Percentiles rank a stretch among this genome's conserved stretches.
phyloP scores from a whole-genome alignment of 53 echinoderm and acorn worm species.

The Astropecten irregularis region DNA sequence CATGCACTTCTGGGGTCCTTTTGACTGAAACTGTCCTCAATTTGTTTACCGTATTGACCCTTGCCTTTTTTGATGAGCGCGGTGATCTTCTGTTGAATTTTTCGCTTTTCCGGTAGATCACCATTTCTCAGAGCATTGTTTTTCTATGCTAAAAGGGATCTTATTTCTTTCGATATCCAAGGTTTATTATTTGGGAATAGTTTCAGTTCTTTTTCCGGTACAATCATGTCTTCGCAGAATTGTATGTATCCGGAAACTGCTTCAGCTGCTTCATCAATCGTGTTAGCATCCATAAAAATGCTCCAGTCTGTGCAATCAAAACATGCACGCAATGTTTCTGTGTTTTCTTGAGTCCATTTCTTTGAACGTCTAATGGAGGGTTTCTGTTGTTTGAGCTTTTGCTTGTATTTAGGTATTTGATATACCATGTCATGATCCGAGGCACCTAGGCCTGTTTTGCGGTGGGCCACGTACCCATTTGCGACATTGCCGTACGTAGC shows the following conservation, averaged over 20 bases:
- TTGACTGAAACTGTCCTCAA: background rate
- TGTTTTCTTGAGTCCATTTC: background rate
- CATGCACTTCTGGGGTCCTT: background rate
- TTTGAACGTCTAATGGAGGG: background rate
- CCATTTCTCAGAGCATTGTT: background rate
- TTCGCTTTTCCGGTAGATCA: slow-evolving; percentile 2
- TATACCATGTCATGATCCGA: slow-evolving; percentile 4
- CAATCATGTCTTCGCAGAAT: background rate
- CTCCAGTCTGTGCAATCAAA: background rate
- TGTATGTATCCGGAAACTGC: background rate
- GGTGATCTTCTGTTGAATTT: slow-evolving; percentile 1
- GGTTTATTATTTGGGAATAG: background rate
- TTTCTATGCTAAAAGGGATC: slow-evolving; percentile 8
- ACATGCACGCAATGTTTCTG: background rate
- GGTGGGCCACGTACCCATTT: background rate
- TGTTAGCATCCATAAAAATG: background rate
- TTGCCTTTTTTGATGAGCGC: background rate
- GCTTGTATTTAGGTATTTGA: slow-evolving; percentile 9
- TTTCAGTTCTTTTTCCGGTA: background rate
- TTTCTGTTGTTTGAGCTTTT: slow-evolving; percentile 40
- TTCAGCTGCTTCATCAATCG: slow-evolving; percentile 4
- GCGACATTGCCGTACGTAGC: slow-evolving; percentile 22
- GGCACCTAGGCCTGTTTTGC: background rate
- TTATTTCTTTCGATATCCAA: background rate
- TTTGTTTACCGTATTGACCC: background rate